Evolutionary conservation across 2,113 vertebrate genomes (phyloP).

Genomic region (Rutilus rutilus): DNA sequence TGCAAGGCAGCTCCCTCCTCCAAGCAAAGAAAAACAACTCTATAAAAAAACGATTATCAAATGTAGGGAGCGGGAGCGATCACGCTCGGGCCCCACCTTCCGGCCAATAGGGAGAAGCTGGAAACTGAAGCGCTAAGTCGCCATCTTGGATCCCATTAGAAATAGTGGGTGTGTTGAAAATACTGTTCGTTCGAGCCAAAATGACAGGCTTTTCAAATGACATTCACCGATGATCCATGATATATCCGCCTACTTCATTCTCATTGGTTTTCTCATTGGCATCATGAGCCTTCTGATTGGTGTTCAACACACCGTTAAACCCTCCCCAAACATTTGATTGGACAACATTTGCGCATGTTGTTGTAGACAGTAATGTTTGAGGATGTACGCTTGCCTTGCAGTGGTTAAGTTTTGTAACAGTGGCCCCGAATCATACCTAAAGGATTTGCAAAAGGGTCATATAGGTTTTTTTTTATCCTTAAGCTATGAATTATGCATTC

Average conservation of each 20-base stretch:
- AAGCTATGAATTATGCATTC: neutral
- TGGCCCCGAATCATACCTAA: neutral
- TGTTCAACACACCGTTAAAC: neutral
- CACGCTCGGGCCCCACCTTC: conserved; percentile 69
- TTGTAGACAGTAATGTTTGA: neutral
- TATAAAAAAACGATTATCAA: conserved; percentile 50
- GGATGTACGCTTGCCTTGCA: neutral
- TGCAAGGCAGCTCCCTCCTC: conserved; percentile 70
- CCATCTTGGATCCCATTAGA: conserved; percentile 72
- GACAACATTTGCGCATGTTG: conserved; percentile 3
- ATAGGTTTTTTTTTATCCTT: neutral
- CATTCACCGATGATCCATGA: too few species aligned
- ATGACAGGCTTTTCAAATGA: conserved; percentile 55
- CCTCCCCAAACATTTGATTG: conserved; percentile 15
- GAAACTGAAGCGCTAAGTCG: conserved; percentile 54
- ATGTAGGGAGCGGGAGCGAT: conserved; percentile 45
- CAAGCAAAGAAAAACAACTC: conserved; percentile 75
- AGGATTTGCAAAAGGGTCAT: neutral
- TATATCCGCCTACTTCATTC: conserved; percentile 28
- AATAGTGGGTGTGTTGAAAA: rapidly evolving
- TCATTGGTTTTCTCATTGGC: conserved; percentile 45
- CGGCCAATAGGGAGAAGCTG: conserved; percentile 33
- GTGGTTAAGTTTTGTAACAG: neutral
- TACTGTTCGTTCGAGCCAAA: conserved; percentile 55
- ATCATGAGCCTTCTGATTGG: conserved; percentile 23